Base-by-base conservation (phyloP, 2,888 invertebrate species). In the Dicyrtomina minuta region DNA sequence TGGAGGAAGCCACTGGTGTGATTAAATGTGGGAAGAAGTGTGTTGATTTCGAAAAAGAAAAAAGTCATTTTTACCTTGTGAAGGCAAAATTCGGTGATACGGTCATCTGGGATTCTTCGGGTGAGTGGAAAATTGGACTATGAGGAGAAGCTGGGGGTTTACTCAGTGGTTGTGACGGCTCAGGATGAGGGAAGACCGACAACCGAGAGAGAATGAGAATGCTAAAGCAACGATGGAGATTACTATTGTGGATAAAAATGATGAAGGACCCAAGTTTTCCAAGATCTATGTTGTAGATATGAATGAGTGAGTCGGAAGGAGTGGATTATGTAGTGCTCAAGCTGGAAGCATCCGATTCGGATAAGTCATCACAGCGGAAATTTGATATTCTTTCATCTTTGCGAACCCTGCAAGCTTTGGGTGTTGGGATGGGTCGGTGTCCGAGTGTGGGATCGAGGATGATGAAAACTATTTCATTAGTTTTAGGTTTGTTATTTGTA, bases 51-150 rank as follows among this genome's bases (percentile, higher is more conserved):
- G 77, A 78, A 51, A 66, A 73, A 33, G 76, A 78, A 15, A 72
- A 74, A 44, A 72, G 68, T 43, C 76, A 78, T 66, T 75, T 78
- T 53, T 78, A 76, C 61, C 55, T 78, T 3, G 70, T 78, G 5
- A 73, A 72, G 49, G 77, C 75, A 15, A 75, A 74, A 60, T 68
- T 75, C 12, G 77, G 77, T 44, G n/a, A n/a, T n/a, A n/a, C n/a
- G n/a, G 46, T 44, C 2, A 65, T 72, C 81, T 70, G 93, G 93
- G 0, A 88, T 89, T 78, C 87, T 93, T 0, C 88, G 89, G 3
- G 82, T 92, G 1, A 89, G 87, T 53, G 88, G 87, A 76, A 85
- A 89, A 68, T 82, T 93, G 26, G 93, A 93, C 81, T 92, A 90
- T 78, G 93, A 93, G 82, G n/a, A n/a, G n/a, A n/a, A n/a, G n/a